These are phyloP conservation scores for Acropternis orthonyx DNA, from an alignment of 2,797 vertebrate genomes.

Conservation along the genomic window DNA sequence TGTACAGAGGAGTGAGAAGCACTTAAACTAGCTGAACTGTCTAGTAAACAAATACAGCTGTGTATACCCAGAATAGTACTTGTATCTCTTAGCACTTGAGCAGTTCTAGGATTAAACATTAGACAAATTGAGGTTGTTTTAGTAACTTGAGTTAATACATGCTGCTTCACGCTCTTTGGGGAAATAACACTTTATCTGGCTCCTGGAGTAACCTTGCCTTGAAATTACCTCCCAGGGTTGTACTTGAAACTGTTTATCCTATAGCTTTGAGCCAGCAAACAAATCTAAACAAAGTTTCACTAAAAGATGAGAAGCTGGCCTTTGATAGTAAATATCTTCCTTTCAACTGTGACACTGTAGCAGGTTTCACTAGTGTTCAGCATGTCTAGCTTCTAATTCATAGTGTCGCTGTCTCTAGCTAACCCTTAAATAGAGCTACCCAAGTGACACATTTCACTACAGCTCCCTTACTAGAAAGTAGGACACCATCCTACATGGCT, in stretches of 20 bases:
- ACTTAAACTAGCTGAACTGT: neutral
- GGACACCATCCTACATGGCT: neutral
- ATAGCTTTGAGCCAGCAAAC: neutral
- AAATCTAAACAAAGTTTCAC: neutral
- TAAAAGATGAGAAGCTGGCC: neutral
- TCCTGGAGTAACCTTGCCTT: constrained; percentile 18
- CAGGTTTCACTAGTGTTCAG: neutral
- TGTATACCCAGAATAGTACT: neutral
- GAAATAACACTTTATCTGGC: neutral
- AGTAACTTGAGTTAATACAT: neutral
- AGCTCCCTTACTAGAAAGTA: neutral
- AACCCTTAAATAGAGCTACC: constrained; percentile 4
- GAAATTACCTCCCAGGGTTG: neutral
- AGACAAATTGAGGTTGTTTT: neutral
- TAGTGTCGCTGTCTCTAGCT: neutral
- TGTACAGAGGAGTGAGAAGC: neutral
- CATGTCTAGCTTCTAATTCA: constrained; percentile 17
- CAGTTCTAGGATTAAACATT: constrained; percentile 29
- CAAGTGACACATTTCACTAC: neutral
- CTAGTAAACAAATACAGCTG: neutral
- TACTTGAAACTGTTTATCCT: neutral
- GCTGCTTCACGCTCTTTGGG: neutral
- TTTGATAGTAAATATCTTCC: neutral
- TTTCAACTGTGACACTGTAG: neutral
- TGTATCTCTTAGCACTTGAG: neutral